A percentile compares a stretch with the other conserved stretches of the same genome.
These are phyloP conservation scores for Bellardia bayeri DNA, from an alignment of 2,888 invertebrate genomes.

Conservation along the genomic window DNA sequence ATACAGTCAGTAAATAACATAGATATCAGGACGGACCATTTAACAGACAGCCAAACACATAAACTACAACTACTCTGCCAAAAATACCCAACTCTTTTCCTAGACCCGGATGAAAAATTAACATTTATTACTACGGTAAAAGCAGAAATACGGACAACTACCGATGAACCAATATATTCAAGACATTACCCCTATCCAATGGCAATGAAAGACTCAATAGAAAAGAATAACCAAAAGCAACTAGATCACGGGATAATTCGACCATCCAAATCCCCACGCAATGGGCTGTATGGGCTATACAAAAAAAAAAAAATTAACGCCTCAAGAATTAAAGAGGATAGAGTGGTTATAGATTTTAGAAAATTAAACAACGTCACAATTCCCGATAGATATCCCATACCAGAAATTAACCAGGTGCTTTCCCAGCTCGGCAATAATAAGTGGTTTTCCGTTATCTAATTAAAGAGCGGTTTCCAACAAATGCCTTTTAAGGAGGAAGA, in stretches of 20 bases:
- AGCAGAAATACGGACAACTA: slow-evolving; percentile 28
- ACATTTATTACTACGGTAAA: slow-evolving; percentile 5
- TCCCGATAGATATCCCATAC: slow-evolving; percentile 6
- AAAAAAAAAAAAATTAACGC: slow-evolving; percentile 1
- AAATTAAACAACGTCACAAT: background rate
- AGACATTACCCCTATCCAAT: background rate
- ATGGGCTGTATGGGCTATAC: background rate
- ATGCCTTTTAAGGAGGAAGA: slow-evolving; percentile 12
- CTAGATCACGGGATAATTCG: background rate
- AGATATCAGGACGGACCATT: no score
- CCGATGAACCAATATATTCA: background rate
- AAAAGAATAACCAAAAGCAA: background rate
- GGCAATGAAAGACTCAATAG: background rate
- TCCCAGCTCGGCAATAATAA: background rate
- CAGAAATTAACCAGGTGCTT: background rate
- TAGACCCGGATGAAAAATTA: slow-evolving; percentile 28
- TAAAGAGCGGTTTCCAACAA: slow-evolving; percentile 30
- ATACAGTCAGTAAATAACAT: no score
- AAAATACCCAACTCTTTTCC: slow-evolving; percentile 6
- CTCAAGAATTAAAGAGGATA: background rate
- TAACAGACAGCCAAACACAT: no score
- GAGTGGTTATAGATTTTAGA: background rate
- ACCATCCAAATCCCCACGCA: background rate
- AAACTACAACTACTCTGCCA: background rate
- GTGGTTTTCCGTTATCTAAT: background rate